These are phyloP conservation scores for Drosophila trichaetosa DNA, from an alignment of 2,888 invertebrate species.

Conservation along the genomic window DNA sequence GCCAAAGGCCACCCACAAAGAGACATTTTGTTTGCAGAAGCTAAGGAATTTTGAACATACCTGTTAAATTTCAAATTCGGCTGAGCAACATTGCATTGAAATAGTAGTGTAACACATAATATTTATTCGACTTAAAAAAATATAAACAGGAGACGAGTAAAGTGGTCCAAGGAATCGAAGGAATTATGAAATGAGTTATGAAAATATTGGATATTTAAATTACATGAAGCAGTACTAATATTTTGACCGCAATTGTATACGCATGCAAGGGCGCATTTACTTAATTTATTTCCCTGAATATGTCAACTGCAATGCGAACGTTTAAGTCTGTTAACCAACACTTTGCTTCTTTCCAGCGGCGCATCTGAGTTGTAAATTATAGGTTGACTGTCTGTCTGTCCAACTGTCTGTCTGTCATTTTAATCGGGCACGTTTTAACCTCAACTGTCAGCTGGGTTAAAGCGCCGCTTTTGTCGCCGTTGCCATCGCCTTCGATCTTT, in stretches of 20 bases:
- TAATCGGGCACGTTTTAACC: constrained; percentile 81
- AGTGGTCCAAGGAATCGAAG: neutral
- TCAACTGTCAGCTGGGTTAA: constrained; percentile 74
- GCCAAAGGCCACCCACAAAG: neutral
- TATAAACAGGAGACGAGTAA: neutral
- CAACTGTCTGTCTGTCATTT: constrained; percentile 68
- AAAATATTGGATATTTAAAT: neutral
- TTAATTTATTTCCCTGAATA: neutral
- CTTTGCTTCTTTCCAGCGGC: neutral
- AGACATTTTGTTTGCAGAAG: neutral
- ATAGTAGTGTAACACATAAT: neutral
- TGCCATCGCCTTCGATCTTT: constrained; percentile 60
- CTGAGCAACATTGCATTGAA: too few relatives aligned
- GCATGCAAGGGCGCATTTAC: neutral
- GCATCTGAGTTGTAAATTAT: constrained; percentile 15
- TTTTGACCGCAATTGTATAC: neutral
- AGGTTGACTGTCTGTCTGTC: constrained; percentile 30
- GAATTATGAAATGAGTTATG: neutral
- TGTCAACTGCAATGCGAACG: neutral
- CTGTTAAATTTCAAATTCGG: neutral
- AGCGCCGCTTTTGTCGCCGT: constrained; percentile 63
- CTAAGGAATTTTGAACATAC: neutral
- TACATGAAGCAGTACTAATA: neutral
- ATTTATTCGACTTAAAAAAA: neutral
- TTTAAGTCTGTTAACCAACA: neutral